These are phyloP conservation scores for Hemicordylus capensis DNA, from an alignment of 2,113 vertebrate genomes.

Conservation along the genomic window DNA sequence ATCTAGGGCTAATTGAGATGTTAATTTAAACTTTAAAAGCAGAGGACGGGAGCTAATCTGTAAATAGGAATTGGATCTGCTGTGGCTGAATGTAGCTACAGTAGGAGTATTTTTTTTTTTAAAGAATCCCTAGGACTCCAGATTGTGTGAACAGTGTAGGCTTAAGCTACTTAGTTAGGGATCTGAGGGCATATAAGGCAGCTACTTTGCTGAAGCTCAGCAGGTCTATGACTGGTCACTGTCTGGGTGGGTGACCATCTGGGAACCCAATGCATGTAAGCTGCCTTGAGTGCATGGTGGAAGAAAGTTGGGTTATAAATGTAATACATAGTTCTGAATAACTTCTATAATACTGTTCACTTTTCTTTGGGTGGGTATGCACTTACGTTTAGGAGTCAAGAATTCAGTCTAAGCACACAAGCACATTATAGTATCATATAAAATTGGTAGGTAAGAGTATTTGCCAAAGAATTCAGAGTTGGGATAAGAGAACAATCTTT, in stretches of 20 bases:
- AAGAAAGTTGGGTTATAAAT: too few species aligned
- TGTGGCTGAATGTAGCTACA: not conserved
- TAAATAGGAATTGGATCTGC: not conserved
- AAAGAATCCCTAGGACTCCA: not conserved
- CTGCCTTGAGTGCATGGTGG: too few species aligned
- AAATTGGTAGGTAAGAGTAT: accelerated
- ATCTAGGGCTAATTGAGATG: not conserved
- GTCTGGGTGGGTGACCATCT: too few species aligned
- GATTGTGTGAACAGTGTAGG: not conserved
- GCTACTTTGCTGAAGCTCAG: too few species aligned
- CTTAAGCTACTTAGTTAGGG: not conserved
- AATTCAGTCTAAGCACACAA: not conserved
- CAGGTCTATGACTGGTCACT: too few species aligned
- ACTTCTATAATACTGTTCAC: not conserved
- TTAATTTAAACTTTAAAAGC: not conserved
- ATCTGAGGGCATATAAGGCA: too few species aligned
- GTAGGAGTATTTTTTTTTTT: not conserved
- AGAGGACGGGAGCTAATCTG: not conserved
- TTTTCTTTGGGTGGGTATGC: not conserved
- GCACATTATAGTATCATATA: accelerated
- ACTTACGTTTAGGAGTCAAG: accelerated
- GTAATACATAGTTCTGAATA: not conserved
- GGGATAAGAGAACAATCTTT: not conserved
- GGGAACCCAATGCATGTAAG: too few species aligned
- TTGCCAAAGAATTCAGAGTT: not conserved